These are phyloP conservation scores for Columbina picui DNA, from an alignment of 2,113 vertebrate species.

Conservation along the genomic window DNA sequence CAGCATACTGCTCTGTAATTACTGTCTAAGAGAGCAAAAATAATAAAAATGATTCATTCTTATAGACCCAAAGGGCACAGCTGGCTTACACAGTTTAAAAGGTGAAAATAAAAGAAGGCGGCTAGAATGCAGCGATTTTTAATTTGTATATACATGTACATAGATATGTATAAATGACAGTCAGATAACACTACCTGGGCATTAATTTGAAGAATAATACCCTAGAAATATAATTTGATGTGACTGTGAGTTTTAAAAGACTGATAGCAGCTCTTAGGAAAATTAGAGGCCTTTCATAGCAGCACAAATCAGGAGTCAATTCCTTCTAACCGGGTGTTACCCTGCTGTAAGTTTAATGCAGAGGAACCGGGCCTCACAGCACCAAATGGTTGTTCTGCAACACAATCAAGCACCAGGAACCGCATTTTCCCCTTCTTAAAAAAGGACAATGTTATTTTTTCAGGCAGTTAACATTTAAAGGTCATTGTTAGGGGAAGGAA, in stretches of 20 bases:
- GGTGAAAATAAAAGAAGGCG: constrained; percentile 45
- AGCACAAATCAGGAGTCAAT: constrained; percentile 18
- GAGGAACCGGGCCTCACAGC: neutral
- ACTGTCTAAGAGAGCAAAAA: constrained; percentile 60
- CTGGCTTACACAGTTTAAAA: constrained; percentile 46
- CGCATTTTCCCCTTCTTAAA: neutral
- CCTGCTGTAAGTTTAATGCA: neutral
- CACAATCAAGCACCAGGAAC: neutral
- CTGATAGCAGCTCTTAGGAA: neutral
- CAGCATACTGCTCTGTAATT: constrained; percentile 49
- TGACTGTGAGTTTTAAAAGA: constrained; percentile 15
- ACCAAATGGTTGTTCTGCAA: neutral
- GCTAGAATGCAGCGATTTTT: neutral
- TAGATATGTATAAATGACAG: neutral
- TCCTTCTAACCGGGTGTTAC: neutral
- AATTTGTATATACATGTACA: constrained; percentile 15
- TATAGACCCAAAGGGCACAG: constrained; percentile 51
- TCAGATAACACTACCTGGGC: constrained; percentile 18
- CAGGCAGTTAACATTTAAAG: constrained; percentile 68
- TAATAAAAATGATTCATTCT: constrained; percentile 65
- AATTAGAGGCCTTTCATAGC: neutral
- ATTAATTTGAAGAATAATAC: constrained; percentile 5
- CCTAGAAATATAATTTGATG: constrained; percentile 21
- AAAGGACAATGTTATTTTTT: constrained; percentile 43
- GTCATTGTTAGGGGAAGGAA: constrained; percentile 31